Conservation (phyloP, 2,113 vertebrate species). For the Edolisoma coerulescens region DNA sequence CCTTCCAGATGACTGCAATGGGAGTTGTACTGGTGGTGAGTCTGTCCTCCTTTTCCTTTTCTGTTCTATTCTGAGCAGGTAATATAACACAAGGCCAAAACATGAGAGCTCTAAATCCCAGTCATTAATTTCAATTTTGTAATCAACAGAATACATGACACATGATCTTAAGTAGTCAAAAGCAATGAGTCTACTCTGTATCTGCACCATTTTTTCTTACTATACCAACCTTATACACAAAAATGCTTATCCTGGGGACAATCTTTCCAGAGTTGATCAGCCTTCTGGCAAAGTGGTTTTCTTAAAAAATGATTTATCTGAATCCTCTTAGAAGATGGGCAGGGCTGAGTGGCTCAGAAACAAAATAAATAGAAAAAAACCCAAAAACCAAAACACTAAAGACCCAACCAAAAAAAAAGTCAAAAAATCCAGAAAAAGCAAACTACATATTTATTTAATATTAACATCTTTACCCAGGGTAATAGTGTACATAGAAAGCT, state of each 20-base stretch:
- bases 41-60: background rate
- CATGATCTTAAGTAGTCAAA: background rate
- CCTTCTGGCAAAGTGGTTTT: background rate
- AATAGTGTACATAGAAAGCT: background rate
- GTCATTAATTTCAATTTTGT: background rate
- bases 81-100: background rate
- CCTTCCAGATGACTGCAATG: slow-evolving; percentile 15
- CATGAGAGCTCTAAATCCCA: background rate
- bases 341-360: background rate
- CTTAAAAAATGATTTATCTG: background rate
- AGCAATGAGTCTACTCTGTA: background rate
- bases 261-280: background rate
- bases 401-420: background rate
- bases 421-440: background rate
- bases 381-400: background rate
- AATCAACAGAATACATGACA: background rate
- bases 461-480: background rate
- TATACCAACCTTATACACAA: background rate
- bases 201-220: background rate
- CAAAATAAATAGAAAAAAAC: background rate
- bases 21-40: background rate
- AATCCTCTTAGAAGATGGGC: background rate
- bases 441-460: background rate
- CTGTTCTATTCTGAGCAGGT: slow-evolving; percentile 11
- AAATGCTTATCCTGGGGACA: background rate